Conservation (phyloP, 2,888 invertebrate genomes). For the Antheraea yamamai region DNA sequence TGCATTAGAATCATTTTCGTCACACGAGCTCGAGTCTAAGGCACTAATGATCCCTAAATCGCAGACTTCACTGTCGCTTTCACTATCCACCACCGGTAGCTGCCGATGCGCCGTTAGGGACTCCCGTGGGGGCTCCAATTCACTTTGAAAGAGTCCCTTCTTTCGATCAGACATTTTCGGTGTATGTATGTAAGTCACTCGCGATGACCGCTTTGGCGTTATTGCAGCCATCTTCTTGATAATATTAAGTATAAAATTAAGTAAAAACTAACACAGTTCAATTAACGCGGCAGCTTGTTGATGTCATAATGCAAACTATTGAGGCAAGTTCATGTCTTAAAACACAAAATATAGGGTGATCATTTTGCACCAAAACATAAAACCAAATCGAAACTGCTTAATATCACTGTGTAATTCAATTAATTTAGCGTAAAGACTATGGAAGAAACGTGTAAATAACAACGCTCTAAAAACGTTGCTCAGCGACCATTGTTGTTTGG, state of each 20-base stretch:
- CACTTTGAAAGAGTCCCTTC: conserved; percentile 82
- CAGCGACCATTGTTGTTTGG: conserved; percentile 76
- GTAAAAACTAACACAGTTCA: conserved; percentile 5
- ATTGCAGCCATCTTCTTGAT: conserved; percentile 59
- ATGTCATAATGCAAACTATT: conserved; percentile 6
- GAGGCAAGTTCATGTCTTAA: conserved; percentile 12
- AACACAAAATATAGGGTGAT: not conserved
- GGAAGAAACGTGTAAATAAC: conserved; percentile 42
- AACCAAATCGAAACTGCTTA: not conserved
- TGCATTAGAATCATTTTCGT: conserved; percentile 63
- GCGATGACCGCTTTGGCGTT: conserved; percentile 69
- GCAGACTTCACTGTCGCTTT: conserved; percentile 76
- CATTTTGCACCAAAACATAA: conserved; percentile 3
- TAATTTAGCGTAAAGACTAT: conserved; percentile 4
- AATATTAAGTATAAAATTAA: conserved; percentile 12
- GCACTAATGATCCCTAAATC: conserved; percentile 83
- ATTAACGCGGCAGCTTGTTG: conserved; percentile 18
- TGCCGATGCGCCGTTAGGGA: conserved; percentile 68
- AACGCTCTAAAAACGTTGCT: conserved; percentile 51
- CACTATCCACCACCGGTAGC: conserved; percentile 72
- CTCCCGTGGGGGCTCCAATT: conserved; percentile 52
- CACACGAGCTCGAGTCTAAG: conserved; percentile 75
- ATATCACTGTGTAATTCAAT: not conserved
- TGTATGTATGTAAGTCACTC: conserved; percentile 71
- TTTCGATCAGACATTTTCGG: conserved; percentile 84